Evolutionary conservation across 2,113 vertebrate genomes (phyloP).

Genomic region (Amphiprion percula): DNA sequence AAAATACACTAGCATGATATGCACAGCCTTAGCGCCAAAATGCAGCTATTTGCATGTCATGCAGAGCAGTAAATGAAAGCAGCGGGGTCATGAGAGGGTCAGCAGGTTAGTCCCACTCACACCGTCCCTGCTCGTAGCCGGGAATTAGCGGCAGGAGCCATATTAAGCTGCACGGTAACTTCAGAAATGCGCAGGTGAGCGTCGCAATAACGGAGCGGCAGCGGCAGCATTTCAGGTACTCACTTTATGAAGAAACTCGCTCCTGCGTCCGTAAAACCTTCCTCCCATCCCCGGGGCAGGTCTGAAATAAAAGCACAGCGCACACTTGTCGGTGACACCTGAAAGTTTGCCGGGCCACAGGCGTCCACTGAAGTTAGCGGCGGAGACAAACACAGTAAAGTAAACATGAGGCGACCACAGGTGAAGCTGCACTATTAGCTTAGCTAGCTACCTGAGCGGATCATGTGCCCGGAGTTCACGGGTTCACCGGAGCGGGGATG

Average conservation of each 20-base stretch:
- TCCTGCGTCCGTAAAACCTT: constrained; percentile 92
- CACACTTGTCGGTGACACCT: constrained; percentile 22
- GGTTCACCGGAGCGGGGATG: constrained; percentile 92
- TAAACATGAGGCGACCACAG: neutral
- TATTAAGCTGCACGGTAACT: constrained; percentile 36
- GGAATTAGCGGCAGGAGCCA: constrained; percentile 52
- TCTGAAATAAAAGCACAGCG: constrained; percentile 78
- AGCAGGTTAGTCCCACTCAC: constrained; percentile 28
- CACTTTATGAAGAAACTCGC: constrained; percentile 96
- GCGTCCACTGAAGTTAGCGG: constrained; percentile 1
- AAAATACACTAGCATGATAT: too few relatives aligned
- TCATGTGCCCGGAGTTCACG: constrained; percentile 98
- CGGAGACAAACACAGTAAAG: constrained; percentile 12
- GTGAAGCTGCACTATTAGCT: constrained; percentile 1
- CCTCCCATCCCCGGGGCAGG: constrained; percentile 94
- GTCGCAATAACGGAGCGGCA: neutral
- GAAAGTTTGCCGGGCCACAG: constrained; percentile 49
- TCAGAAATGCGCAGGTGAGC: constrained; percentile 9
- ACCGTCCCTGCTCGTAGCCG: constrained; percentile 6
- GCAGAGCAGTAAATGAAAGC: neutral
- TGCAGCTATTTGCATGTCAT: neutral
- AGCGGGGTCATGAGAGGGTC: constrained; percentile 42
- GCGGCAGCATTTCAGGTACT: constrained; percentile 69
- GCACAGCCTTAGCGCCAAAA: neutral
- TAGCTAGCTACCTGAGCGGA: constrained; percentile 89